Base-by-base conservation (phyloP, 2,888 invertebrate genomes). In the Apodemia hepburni region DNA sequence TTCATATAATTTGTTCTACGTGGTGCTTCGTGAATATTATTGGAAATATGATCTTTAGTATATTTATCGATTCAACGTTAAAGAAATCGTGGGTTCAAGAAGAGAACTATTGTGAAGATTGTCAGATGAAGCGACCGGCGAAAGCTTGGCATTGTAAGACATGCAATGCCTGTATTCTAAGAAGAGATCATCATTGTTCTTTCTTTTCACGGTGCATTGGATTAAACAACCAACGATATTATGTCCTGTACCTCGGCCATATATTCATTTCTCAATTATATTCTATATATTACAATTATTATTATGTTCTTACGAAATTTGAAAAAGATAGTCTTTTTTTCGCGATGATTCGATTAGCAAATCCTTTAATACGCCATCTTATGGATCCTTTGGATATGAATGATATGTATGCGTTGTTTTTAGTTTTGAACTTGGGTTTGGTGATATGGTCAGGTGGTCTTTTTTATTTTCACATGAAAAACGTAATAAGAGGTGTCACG, bases 141-240 rank as follows among this genome's bases (percentile, higher is more conserved):
- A 92, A 96, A 49, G 94, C 97, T 1, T 97, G 97, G 94, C 98
- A 98, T 77, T 99, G 98, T 75, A 90, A 89, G 45, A 92, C 87
- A 0, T 99, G 98, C 81, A 92, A 95, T 60, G 88, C 92, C 0
- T 99, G 98, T 77, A 94, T 98, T 61, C 75, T 95, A 4, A 95
- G 95, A 73, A 90, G 98, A 66, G 98, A 97, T 75, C 97, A 97
- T 80, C 96, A 97, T 76, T 96, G 98, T 77, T 93, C 95, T 66
- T 97, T 98, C 80, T 94, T 96, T 0, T 95, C 96, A 1, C 95
- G 95, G 71, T 98, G 98, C 81, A 92, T 98, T 62, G 98, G 98
- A 11, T 93, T 96, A 72, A 82, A 92, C 70, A 98, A 98, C 80
- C 95, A 95, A 70, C 92, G 98, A 68, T 98, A 95, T 80, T 98